Evolutionary conservation across 1,140 invertebrate species (phyloP), one percentile per base, ranked within the genome.

Genomic region (Atta colombica): DNA sequence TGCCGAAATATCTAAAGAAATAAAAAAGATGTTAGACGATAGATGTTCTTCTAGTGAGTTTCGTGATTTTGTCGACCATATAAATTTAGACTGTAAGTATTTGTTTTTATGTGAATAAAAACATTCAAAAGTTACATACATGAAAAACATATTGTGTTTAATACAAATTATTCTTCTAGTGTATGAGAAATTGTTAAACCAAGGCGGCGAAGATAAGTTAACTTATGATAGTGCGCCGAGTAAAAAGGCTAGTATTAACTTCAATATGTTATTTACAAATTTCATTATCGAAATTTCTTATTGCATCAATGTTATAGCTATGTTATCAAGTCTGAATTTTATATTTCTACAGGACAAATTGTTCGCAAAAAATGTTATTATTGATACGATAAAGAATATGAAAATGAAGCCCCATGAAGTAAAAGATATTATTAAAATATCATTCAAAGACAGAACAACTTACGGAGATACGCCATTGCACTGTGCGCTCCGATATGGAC

Each of bases 381-480:
- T 77, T 7, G 77, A 93, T 74, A 80, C 88, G 14, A 66, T 91
- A 18, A 90, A 87, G 7, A 86, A 58, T 28, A 81, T 93, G 4
- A 89, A 91, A 81, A 75, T n/a, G 6, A 68, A 72, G 55, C 58
- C 28, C 78, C 77, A 63, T n/a, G 72, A 86, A 35, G 31, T 12
- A 0, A 85, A 91, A 28, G 87, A 87, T 39, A 68, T 92, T 58
- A 69, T 94, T 51, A 88, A 86, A 78, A 85, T 89, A 7, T 69
- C 93, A 25, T 80, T 95, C 10, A 90, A 87, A 68, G 90, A 94
- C 53, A 89, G 90, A 6, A 92, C 93, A 18, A 90, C 85, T 14
- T 94, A 91, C 61, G 93, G 93, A 8, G 93, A 94, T 84, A 93
- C 94, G 0, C 89, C 92, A 14, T 82, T 95, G 12, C 94, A 95